Evolutionary conservation across 1,140 invertebrate species (phyloP), one percentile per base, ranked within the genome.

Genomic region (Mycetomoellerius zeteki): DNA sequence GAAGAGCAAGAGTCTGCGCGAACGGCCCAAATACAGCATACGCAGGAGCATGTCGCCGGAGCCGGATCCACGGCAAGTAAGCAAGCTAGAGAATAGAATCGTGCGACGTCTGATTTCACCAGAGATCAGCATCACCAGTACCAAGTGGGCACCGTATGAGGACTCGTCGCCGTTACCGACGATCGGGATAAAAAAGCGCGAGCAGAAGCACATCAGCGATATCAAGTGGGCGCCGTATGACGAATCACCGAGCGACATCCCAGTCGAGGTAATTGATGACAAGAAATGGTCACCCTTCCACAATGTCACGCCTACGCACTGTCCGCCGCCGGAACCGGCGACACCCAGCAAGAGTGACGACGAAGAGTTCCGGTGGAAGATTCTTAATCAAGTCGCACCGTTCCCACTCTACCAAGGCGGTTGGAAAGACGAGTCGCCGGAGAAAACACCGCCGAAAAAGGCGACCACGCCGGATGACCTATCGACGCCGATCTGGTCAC

Each of bases 351-450:
- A 87, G 7, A 91, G 92, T n/a, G 92, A 93, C 43, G 94, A 94
- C 12, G 94, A 95, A n/a, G 93, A 91, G 5, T 89, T 89, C 21
- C 93, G 95, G 0, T 93, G 92, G 94, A 89, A 93, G 14, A 93
- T 95, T 4, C 88, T 95, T 12, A 95, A 94, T 54, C 93, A 93
- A 76, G 91, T 95, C 4, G 93, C 94, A 5, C 94, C 95, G 10
- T 95, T 95, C 14, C 95, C 95, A 0, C 77, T 95, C 1, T 95
- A 95, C 37, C 95, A 95, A 60, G 95, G 95, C n/a, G 95, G 92
- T 3, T 95, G 95, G 95, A 95, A 92, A 67, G 95, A 95, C 43
- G 93, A 94, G 19, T 93, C 95, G 6, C 94, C 95, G 8, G 92
- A 93, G 12, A 92, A 81, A n/a, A 92, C 92, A 16, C 93, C 93